Conservation (phyloP, 92 coral and sea anemone genomes). For the Parazoanthus atlanticus region DNA sequence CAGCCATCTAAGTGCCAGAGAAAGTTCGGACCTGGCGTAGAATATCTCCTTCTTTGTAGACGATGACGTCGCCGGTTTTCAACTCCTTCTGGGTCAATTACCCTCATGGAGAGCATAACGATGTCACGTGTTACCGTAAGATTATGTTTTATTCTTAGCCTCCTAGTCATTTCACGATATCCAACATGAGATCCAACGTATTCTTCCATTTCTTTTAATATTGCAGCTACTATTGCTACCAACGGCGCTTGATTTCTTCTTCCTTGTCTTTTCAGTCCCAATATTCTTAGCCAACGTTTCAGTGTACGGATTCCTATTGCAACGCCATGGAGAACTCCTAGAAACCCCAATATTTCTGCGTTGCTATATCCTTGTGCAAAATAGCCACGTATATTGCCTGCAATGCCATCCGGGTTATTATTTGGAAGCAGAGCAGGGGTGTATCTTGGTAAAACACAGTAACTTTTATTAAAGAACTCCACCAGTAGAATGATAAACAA, state of each 20-base stretch:
- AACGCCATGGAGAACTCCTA: constrained; percentile 33
- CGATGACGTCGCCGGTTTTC: constrained; percentile 36
- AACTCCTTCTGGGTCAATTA: constrained; percentile 60
- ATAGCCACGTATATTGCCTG: constrained; percentile 17
- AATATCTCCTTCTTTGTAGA: constrained; percentile 45
- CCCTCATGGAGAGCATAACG: constrained; percentile 49
- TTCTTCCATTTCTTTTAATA: constrained; percentile 51
- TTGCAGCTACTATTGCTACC: constrained; percentile 43
- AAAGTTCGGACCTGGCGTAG: constrained; percentile 52
- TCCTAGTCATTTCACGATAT: constrained; percentile 56
- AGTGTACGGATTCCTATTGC: constrained; percentile 43
- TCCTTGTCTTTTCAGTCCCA: constrained; percentile 33
- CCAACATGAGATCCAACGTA: constrained; percentile 52
- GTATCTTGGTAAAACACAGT: constrained; percentile 43
- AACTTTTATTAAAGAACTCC: neutral
- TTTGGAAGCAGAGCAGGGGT: constrained; percentile 33
- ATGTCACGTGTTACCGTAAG: constrained; percentile 46
- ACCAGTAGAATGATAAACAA: no score
- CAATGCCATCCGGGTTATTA: neutral
- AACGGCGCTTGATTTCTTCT: constrained; percentile 38
- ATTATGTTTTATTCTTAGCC: constrained; percentile 53
- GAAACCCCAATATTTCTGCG: constrained; percentile 37
- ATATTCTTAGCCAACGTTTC: constrained; percentile 40
- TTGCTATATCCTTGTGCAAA: constrained; percentile 32
- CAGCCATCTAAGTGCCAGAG: constrained; percentile 62